Conservation (phyloP, 2,113 vertebrate species). For the Python bivittatus region DNA sequence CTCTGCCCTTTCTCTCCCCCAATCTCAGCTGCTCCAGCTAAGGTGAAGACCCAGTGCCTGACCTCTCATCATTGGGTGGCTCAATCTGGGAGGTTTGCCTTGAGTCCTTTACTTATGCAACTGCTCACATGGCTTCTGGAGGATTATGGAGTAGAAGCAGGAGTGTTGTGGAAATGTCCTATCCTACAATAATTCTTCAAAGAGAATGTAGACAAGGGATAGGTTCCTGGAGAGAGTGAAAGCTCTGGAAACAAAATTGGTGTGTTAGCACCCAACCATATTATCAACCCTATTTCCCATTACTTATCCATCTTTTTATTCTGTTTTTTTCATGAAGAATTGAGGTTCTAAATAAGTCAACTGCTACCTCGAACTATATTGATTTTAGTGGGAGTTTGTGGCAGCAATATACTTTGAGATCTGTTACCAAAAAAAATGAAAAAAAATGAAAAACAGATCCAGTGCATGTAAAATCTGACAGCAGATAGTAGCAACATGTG, state of each 20-base stretch:
- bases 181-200: neutral
- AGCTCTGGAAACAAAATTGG: neutral
- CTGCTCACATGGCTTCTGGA: neutral
- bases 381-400: neutral
- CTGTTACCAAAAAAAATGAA: neutral
- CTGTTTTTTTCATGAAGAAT: neutral
- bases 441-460: neutral
- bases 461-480: neutral
- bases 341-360: neutral
- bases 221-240: neutral
- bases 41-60: neutral
- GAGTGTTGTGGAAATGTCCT: neutral
- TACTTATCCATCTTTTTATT: neutral
- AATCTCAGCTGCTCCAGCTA: neutral
- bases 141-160: neutral
- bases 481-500: slow-evolving; percentile 3
- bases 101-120: neutral
- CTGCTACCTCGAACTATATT: neutral
- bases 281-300: neutral
- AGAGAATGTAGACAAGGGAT: neutral
- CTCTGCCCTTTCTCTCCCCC: neutral
- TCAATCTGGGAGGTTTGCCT: neutral
- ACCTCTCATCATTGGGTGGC: neutral
- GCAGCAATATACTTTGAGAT: neutral
- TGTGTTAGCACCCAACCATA: neutral